Base-by-base conservation (phyloP, 2,797 vertebrate species). In the Pitangus sulphuratus region DNA sequence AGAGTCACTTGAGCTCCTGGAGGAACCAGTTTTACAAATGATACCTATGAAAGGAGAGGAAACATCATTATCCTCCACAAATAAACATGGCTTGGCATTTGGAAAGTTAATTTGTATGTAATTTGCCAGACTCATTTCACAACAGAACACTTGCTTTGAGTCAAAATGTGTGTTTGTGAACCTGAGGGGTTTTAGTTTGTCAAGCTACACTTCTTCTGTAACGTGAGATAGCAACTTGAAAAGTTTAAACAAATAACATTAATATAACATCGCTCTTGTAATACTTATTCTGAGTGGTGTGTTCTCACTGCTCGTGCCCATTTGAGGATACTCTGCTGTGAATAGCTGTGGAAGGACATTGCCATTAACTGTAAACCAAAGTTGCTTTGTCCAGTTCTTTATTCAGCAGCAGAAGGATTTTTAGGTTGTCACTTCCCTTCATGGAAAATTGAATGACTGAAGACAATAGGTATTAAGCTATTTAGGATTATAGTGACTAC, bases 1-100 rank as follows among this genome's bases (percentile, higher is more conserved):
- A 72, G 86, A 72, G 86, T 85, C 97, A 96, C 90, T 96, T 97
- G 95, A 97, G 95, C 95, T 96, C 58, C 72, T 83, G 82, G 78
- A 96, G 35, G 66, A 95, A 81, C 89, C 85, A 88, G 81, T 96
- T 97, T 88, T 93, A 94, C 88, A 95, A 92, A 94, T 76, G 86
- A 93, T 97, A 84, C 56, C 60, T 91, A 19, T 77, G 83, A 95
- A 96, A 76, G 65, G 75, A 81, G 76, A 80, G 92, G 92, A 94
- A 94, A 90, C 44, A 69, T 83, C 62, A 51, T 87, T 94, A 62
- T 94, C 25, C 21, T 75, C 44, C 58, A 62, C 91, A 90, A 92
- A 92, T 91, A 90, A 92, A 81, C 45, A 9, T 28, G 56, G 60
- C 21, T 72, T 87, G 51, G 56, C 60, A 51, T 96, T 88, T 87